phyloP scores from a whole-genome alignment of 1,140 invertebrate genomes.

The Adoxophyes honmai region DNA sequence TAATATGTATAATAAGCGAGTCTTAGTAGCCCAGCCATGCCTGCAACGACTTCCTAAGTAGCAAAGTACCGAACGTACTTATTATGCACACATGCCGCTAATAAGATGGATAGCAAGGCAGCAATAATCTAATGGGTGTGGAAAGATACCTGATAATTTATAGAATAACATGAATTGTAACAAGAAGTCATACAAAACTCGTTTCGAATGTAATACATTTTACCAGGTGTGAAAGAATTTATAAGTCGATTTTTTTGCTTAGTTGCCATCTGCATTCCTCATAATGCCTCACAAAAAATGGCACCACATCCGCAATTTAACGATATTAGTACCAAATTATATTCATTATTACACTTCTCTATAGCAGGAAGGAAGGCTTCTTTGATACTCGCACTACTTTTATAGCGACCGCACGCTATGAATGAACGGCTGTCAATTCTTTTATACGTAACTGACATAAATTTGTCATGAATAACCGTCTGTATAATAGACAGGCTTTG shows the following conservation, averaged over 20 bases:
- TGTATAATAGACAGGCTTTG: slow-evolving; percentile 29
- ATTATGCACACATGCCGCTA: slow-evolving; percentile 31
- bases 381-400: slow-evolving; percentile 7
- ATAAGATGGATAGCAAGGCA: not conserved
- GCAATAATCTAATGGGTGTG: slow-evolving; percentile 1
- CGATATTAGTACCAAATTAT: slow-evolving; percentile 22
- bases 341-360: slow-evolving; percentile 44
- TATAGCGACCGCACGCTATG: slow-evolving; percentile 9
- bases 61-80: slow-evolving; percentile 40
- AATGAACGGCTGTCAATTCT: slow-evolving; percentile 16
- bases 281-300: not conserved
- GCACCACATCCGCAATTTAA: slow-evolving; percentile 21
- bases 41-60: slow-evolving; percentile 55
- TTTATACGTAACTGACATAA: slow-evolving; percentile 37
- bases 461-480: slow-evolving; percentile 47
- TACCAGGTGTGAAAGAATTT: slow-evolving; percentile 13
- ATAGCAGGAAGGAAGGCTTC: slow-evolving; percentile 34
- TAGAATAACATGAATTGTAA: not conserved
- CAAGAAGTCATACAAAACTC: not conserved
- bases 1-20: slow-evolving; percentile 42
- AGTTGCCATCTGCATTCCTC: slow-evolving; percentile 7
- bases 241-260: not conserved
- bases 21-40: slow-evolving; percentile 24
- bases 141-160: slow-evolving; percentile 8
- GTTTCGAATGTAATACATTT: not conserved